Evolutionary conservation across 2,888 invertebrate species (phyloP), one percentile per base, ranked within the genome.

Genomic region (Willowsia nigromaculata): DNA sequence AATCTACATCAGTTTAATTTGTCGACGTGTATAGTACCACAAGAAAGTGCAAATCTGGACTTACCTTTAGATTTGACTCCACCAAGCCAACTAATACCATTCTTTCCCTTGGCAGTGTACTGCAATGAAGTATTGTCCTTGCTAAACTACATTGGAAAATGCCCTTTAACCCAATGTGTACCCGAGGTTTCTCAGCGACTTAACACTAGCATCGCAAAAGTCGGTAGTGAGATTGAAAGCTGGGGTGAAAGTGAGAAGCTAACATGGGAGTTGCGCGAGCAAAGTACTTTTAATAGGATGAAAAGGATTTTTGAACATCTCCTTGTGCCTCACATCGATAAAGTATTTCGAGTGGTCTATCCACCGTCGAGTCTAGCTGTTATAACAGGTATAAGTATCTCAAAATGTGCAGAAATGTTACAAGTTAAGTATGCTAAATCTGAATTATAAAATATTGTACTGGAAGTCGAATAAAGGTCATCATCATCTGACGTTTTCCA

Each of bases 281-380:
- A 92, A 78, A 90, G 82, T 56, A 91, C 91, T 43, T 92, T 92
- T 62, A 91, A 91, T 85, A 68, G 92, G 80, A 91, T 92, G 91
- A 90, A 90, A 76, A 74, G 92, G 30, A 87, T 91, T 62, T 92
- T 91, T 87, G 91, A 91, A 68, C 91, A 92, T 62, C 86, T 92
- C 7, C 84, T 92, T 18, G 92, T 92, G n/a, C 92, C 92, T 4
- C 92, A 92, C 81, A 71, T 92, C n/a, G 92, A 92, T 62, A 91
- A 91, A 87, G 91, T 91, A 33, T 90, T 92, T 56, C 59, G 90
- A 11, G 85, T 91, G 30, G 88, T 92, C 6, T 92, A 89, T 62
- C 91, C 92, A 53, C 92, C 92, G 27, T 53, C 80, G 22, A 90
- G 85, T 65, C 89, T 92, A 25, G 85, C 92, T 11, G 78, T 74